Conservation (phyloP, 2,888 invertebrate species). For the Eilema griseolum region DNA sequence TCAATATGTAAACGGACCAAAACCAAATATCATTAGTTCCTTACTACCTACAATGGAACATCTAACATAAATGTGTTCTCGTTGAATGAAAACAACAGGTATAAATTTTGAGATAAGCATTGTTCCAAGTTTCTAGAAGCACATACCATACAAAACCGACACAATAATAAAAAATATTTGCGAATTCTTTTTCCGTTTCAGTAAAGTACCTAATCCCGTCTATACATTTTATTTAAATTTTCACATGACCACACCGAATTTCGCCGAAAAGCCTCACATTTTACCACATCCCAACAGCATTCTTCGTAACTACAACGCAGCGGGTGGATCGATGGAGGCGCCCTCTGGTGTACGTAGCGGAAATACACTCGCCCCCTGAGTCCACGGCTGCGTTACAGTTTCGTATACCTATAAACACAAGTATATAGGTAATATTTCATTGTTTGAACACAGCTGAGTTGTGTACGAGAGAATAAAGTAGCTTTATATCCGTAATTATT, state of each 20-base stretch:
- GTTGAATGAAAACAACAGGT: too few species aligned
- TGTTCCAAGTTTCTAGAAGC: not conserved
- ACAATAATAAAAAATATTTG: not conserved
- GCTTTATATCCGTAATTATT: constrained; percentile 18
- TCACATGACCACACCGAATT: not conserved
- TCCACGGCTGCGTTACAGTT: constrained; percentile 60
- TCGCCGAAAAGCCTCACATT: constrained; percentile 8
- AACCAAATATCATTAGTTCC: too few species aligned
- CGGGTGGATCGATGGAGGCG: constrained; percentile 38
- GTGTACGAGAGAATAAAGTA: constrained; percentile 31
- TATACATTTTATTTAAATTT: not conserved
- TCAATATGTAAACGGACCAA: not conserved
- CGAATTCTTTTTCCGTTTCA: not conserved
- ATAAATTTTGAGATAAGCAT: not conserved
- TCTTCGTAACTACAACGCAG: constrained; percentile 10
- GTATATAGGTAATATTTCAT: constrained; percentile 39
- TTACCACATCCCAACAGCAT: constrained; percentile 13
- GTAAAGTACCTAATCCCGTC: not conserved
- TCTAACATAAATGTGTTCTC: too few species aligned
- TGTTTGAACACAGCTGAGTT: constrained; percentile 46
- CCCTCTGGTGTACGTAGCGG: constrained; percentile 68
- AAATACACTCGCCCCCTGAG: constrained; percentile 64
- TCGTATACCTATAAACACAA: constrained; percentile 29
- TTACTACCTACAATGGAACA: too few species aligned
- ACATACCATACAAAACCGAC: not conserved